Percentiles rank a stretch among this genome's conserved stretches.
These are phyloP conservation scores for Gallinago stenura DNA, from an alignment of 2,797 vertebrate genomes.

Conservation along the genomic window DNA sequence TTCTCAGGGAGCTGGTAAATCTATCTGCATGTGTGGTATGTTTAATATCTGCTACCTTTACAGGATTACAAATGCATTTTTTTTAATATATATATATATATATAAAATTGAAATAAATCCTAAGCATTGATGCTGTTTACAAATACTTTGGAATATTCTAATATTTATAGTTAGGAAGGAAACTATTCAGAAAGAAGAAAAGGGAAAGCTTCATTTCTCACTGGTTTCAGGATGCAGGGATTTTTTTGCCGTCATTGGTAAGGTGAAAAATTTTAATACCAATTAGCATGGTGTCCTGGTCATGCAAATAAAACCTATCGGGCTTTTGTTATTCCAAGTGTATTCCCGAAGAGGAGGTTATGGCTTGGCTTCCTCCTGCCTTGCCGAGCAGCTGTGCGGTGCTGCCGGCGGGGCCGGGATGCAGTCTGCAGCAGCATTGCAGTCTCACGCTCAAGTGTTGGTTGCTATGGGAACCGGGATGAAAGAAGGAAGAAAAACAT, in stretches of 20 bases:
- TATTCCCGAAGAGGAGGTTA: not conserved
- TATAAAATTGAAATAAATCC: not conserved
- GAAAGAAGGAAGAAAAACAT: not conserved
- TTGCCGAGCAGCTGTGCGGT: not conserved
- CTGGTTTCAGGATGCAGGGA: not conserved
- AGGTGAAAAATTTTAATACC: not conserved
- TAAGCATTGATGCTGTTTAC: not conserved
- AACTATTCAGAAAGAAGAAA: not conserved
- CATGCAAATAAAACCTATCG: fast-evolving
- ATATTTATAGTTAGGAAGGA: not conserved
- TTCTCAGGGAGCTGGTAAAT: not conserved
- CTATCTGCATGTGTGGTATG: not conserved
- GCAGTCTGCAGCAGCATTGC: conserved; percentile 58
- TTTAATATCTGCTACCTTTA: not conserved
- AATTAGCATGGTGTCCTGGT: not conserved
- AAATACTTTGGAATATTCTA: not conserved
- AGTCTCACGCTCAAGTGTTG: not conserved
- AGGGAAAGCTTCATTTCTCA: not conserved
- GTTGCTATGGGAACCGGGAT: conserved; percentile 53
- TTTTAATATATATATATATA: fast-evolving
- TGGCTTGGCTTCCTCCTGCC: not conserved
- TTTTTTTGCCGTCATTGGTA: not conserved
- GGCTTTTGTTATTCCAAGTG: fast-evolving
- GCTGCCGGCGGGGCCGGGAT: not conserved
- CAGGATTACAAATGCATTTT: not conserved